Conservation (phyloP, 2,888 invertebrate genomes). For the Drosophila limbata region DNA sequence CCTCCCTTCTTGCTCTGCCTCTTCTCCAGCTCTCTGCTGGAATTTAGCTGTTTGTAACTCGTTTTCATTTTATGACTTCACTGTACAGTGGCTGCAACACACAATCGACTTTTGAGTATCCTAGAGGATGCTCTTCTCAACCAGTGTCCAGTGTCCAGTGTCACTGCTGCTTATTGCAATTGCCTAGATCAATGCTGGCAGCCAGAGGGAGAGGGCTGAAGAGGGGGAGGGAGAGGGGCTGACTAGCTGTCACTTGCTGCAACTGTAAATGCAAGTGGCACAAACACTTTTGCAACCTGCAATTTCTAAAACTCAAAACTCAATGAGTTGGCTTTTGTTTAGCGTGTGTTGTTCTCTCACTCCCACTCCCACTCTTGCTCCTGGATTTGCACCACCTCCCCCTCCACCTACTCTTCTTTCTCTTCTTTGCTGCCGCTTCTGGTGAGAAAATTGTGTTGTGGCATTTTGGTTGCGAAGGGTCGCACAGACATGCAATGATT, state of each 20-base stretch:
- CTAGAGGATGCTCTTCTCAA: slow-evolving; percentile 9
- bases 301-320: slow-evolving; percentile 59
- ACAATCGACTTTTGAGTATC: slow-evolving; percentile 15
- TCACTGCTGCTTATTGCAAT: slow-evolving; percentile 62
- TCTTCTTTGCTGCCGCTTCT: slow-evolving; percentile 11
- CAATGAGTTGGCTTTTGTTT: slow-evolving; percentile 76
- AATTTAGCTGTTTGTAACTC: slow-evolving; percentile 77
- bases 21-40: slow-evolving; percentile 37
- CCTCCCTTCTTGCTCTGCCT: slow-evolving; percentile 2
- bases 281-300: slow-evolving; percentile 1
- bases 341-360: slow-evolving; percentile 44
- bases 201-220: not conserved
- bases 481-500: slow-evolving; percentile 47
- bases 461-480: slow-evolving; percentile 78
- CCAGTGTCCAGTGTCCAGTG: slow-evolving; percentile 20
- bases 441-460: slow-evolving; percentile 79
- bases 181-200: slow-evolving; percentile 66
- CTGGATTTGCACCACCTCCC: not conserved
- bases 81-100: slow-evolving; percentile 10
- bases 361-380: not conserved
- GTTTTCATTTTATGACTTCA: slow-evolving; percentile 78
- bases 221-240: not conserved
- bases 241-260: slow-evolving; percentile 56
- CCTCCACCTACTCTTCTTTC: not conserved
- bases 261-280: slow-evolving; percentile 55